phyloP scores from a whole-genome alignment of 2,888 invertebrate genomes.

The Mythimna lalbum region DNA sequence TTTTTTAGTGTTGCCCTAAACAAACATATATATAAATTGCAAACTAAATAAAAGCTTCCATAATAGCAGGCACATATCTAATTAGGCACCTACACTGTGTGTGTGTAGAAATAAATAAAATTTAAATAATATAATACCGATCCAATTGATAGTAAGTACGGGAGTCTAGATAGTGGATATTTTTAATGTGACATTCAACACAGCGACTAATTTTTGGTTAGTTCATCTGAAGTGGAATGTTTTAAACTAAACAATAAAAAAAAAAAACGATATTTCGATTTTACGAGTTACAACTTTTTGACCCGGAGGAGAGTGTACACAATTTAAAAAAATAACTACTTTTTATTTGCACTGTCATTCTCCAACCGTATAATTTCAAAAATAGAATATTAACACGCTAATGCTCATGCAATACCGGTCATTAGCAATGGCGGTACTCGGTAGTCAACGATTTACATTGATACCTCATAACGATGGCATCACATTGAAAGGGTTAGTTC shows the following conservation, averaged over 20 bases:
- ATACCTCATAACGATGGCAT: constrained; percentile 41
- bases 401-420: constrained; percentile 41
- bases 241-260: not conserved
- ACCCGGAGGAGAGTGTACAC: not conserved
- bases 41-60: no score
- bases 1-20: no score
- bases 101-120: no score
- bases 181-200: no score
- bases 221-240: not conserved
- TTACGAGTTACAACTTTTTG: not conserved
- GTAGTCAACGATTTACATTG: constrained; percentile 33
- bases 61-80: no score
- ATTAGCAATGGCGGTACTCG: constrained; percentile 42
- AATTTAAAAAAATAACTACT: not conserved
- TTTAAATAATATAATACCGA: no score
- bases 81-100: no score
- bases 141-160: no score
- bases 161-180: no score
- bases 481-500: constrained; percentile 52
- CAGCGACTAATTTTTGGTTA: not conserved
- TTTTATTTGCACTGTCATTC: constrained; percentile 17
- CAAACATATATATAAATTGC: no score
- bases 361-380: constrained; percentile 44
- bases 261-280: not conserved
- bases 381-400: constrained; percentile 54